Evolutionary conservation across 2,113 vertebrate genomes (phyloP).

Genomic region (Callorhinus ursinus): DNA sequence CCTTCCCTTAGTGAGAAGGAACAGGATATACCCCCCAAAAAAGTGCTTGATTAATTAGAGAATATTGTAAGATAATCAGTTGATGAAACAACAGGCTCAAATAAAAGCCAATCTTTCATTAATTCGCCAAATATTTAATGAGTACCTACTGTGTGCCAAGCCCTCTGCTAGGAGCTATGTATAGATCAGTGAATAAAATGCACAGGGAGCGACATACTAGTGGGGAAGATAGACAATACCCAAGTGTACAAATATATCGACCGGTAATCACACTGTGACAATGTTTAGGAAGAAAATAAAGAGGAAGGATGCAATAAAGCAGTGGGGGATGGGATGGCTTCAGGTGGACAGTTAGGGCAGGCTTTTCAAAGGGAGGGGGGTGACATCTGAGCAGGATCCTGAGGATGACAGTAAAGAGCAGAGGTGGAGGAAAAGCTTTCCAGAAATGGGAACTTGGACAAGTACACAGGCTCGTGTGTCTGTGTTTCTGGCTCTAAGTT

Average conservation of each 20-base stretch:
- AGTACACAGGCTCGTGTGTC: background rate
- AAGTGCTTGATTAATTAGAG: background rate
- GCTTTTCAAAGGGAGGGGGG: background rate
- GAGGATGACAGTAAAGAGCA: background rate
- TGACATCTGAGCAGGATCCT: background rate
- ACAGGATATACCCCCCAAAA: background rate
- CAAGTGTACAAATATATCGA: background rate
- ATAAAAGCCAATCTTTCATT: background rate
- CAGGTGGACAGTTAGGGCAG: background rate
- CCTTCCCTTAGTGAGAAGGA: background rate
- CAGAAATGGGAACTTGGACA: background rate
- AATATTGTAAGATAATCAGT: background rate
- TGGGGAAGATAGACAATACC: background rate
- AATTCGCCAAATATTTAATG: background rate
- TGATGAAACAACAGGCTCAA: background rate
- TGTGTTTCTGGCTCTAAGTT: background rate
- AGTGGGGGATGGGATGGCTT: background rate
- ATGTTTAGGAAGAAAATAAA: background rate
- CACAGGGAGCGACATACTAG: background rate
- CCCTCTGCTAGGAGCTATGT: background rate
- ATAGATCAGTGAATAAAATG: background rate
- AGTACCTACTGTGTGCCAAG: background rate
- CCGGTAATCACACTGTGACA: background rate
- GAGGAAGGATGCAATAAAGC: background rate
- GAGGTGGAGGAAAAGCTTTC: background rate